Conservation (phyloP, 1,140 invertebrate species). For the Patella vulgata region DNA sequence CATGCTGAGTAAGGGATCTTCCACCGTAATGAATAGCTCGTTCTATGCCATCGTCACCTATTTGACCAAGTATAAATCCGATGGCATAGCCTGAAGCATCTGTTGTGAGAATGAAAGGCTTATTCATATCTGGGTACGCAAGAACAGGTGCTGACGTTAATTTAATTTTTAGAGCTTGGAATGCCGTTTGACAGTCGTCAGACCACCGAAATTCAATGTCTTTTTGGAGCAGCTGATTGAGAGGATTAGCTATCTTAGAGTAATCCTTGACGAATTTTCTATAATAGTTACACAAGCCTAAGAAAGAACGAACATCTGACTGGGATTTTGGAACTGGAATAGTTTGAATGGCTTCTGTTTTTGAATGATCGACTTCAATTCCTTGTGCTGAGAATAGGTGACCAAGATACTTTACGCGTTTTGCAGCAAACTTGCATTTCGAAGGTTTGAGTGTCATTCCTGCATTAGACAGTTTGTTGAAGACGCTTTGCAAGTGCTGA, state of each 20-base stretch:
- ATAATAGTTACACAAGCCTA: slow-evolving; percentile 33
- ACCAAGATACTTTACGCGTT: slow-evolving; percentile 26
- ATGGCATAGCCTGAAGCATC: slow-evolving; percentile 22
- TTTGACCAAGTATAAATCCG: slow-evolving; percentile 20
- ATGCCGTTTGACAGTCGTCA: slow-evolving; percentile 19
- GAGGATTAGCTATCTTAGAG: slow-evolving; percentile 19
- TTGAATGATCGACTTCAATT: slow-evolving; percentile 15
- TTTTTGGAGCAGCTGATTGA: slow-evolving; percentile 15
- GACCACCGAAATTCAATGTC: slow-evolving; percentile 24
- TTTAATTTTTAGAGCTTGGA: slow-evolving; percentile 20
- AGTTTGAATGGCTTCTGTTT: too few relatives aligned
- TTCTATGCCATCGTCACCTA: slow-evolving; percentile 9
- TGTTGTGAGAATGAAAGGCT: slow-evolving; percentile 12
- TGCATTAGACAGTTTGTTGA: slow-evolving; percentile 14
- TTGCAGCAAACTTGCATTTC: slow-evolving; percentile 27
- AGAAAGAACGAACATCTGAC: slow-evolving; percentile 18
- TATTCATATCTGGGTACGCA: too few relatives aligned
- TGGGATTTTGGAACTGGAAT: too few relatives aligned
- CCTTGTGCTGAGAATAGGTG: slow-evolving; percentile 27
- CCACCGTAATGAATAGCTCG: slow-evolving; percentile 16
- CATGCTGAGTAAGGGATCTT: slow-evolving; percentile 5
- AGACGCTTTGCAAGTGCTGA: slow-evolving; percentile 20
- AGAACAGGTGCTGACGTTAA: too few relatives aligned
- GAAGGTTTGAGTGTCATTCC: slow-evolving; percentile 20
- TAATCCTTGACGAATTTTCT: slow-evolving; percentile 28